Evolutionary conservation across 2,113 vertebrate genomes (phyloP), one percentile per base, ranked within the genome.

Genomic region (Miniopterus natalensis): DNA sequence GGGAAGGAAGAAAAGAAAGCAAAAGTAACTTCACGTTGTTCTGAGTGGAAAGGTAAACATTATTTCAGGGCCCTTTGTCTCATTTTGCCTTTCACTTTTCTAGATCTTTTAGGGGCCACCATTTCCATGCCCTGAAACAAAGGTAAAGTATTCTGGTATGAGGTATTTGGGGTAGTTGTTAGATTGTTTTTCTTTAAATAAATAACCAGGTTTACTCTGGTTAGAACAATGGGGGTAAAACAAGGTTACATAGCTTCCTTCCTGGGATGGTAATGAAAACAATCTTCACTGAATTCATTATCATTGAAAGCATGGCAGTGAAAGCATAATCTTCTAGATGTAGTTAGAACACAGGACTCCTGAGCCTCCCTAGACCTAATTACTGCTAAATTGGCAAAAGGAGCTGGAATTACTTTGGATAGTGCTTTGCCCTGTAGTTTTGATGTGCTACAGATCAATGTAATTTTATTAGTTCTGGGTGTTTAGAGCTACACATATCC

Each of bases 361-460:
- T 0, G 10, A 91, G 71, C 53, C 74, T 95, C 84, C 75, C 55
- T 81, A 63, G 13, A 77, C 9, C 83, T 93, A 89, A 95, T 96
- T 92, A 96, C 65, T 71, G 47, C 88, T 79, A 89, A 97, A 93
- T 65, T 95, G 84, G 80, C 40, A 13, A 88, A 95, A 96, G 79
- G 51, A 92, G 42, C 61, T 97, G 21, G 55, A 90, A 93, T 93
- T 93, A 45, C 65, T 92, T 93, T 25, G 17, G 36, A 57, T 42
- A 36, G 65, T 51, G 29, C 53, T 86, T 81, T 83, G 61, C 18
- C n/a, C 45, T 77, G 31, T 95, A 84, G 45, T 93, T 95, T 93
- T 77, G 51, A 84, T 87, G 31, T 53, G 68, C 80, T 80, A 31
- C 27, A 68, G 86, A 97, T 89, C 68, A 66, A 92, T 73, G 84